Conservation (phyloP, 2,888 invertebrate species). For the Lissonota sp. region DNA sequence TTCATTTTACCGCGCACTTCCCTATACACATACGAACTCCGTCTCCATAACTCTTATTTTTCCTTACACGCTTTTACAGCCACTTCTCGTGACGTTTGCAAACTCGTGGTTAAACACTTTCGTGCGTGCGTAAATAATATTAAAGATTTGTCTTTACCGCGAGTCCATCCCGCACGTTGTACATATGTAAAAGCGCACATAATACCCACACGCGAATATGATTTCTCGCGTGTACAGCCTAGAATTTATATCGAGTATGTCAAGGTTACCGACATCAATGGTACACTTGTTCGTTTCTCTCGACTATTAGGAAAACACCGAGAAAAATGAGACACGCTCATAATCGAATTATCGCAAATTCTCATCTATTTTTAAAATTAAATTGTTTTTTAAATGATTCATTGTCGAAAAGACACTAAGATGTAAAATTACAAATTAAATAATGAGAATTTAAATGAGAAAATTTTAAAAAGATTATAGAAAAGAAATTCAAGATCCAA, state of each 20-base stretch:
- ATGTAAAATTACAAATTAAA: too few relatives aligned
- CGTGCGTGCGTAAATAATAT: conserved; percentile 23
- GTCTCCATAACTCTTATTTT: conserved; percentile 25
- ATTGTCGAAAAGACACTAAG: too few relatives aligned
- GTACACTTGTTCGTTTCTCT: conserved; percentile 63
- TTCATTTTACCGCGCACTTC: too few relatives aligned
- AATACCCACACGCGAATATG: conserved; percentile 64
- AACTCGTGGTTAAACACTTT: conserved; percentile 54
- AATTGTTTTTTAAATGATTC: too few relatives aligned
- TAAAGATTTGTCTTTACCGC: conserved; percentile 53
- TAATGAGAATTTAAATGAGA: too few relatives aligned
- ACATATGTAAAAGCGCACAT: conserved; percentile 16
- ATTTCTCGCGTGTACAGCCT: conserved; percentile 62
- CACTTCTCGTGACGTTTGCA: conserved; percentile 49
- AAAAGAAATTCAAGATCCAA: background rate
- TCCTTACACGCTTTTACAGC: background rate
- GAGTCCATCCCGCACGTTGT: conserved; percentile 37
- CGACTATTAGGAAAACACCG: conserved; percentile 10
- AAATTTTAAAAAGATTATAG: background rate
- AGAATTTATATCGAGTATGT: conserved; percentile 71
- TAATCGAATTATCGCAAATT: too few relatives aligned
- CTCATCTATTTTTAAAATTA: too few relatives aligned
- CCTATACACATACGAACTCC: background rate
- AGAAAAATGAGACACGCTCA: too few relatives aligned
- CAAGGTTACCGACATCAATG: conserved; percentile 71